phyloP scores from a whole-genome alignment of 2,113 vertebrate genomes.

The Boulengeromyrus knoepffleri region DNA sequence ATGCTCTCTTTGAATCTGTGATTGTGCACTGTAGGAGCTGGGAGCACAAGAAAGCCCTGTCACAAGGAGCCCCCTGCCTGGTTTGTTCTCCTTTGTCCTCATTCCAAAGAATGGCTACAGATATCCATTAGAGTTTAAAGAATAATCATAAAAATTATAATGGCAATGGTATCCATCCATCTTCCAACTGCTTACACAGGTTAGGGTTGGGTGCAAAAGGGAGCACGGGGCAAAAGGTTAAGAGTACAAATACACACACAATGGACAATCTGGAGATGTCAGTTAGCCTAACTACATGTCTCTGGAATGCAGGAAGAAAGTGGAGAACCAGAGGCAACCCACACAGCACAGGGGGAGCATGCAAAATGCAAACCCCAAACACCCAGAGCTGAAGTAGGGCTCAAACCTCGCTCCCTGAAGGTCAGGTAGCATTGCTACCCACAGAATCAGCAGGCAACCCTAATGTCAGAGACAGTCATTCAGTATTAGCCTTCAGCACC shows the following conservation, averaged over 20 bases:
- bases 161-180: background rate
- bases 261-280: background rate
- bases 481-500: background rate
- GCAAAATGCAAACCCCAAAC: background rate
- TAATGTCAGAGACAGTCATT: background rate
- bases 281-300: background rate
- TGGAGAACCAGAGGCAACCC: background rate
- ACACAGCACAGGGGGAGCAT: background rate
- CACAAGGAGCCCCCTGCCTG: background rate
- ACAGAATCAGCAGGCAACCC: background rate
- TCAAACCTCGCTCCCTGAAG: background rate
- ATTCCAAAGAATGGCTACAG: background rate
- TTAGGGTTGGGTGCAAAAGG: background rate
- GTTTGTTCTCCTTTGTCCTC: background rate
- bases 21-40: background rate
- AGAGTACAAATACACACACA: background rate
- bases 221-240: background rate
- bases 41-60: background rate
- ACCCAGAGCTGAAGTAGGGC: background rate
- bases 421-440: background rate
- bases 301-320: background rate
- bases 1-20: background rate
- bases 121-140: background rate
- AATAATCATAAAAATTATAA: background rate
- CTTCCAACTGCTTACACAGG: background rate